Evolutionary conservation across 1,140 invertebrate species (phyloP), one percentile per base, ranked within the genome.

Genomic region (Apis dorsata): DNA sequence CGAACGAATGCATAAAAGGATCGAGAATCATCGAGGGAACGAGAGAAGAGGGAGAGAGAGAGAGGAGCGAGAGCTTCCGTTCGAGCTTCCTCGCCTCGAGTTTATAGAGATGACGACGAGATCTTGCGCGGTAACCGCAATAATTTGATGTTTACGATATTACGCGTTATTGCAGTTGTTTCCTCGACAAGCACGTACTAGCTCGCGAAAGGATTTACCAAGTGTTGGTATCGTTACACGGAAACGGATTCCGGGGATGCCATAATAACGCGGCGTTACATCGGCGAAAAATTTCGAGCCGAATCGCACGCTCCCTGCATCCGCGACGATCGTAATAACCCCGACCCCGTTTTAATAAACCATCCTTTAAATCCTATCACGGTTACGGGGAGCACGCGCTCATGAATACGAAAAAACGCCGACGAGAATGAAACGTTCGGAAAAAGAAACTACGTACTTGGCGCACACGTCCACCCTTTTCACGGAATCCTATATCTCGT

Each of bases 61-160:
- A 44, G 5, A 44, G 34, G 7, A 0, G 5, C 4, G 34, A 44
- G 34, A 7, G 34, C 5, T n/a, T n/a, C n/a, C n/a, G n/a, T 44
- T 44, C 28, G 28, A 28, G 28, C 34, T 34, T 34, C 2, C 34
- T 3, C 34, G 34, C 1, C 34, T 7, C 34, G 34, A 44, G 34
- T 44, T 44, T 65, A 49, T 57, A 21, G 59, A 78, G 74, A 78
- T 70, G 81, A 74, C 74, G 28, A 66, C 74, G 65, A 59, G 75
- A 78, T 78, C 76, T 57, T 49, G n/a, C 21, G 75, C 59, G 34
- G 34, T 28, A 49, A 57, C 81, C 76, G 34, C 75, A 71, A 71
- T 83, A 83, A 83, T 83, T 83, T 66, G 81, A 83, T 44, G 79
- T 83, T 83, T 83, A 83, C 24, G 81, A 79, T 79, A 71, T 44